Evolutionary conservation across 2,113 vertebrate species (phyloP).

Genomic region (Anarrhichthys ocellatus): DNA sequence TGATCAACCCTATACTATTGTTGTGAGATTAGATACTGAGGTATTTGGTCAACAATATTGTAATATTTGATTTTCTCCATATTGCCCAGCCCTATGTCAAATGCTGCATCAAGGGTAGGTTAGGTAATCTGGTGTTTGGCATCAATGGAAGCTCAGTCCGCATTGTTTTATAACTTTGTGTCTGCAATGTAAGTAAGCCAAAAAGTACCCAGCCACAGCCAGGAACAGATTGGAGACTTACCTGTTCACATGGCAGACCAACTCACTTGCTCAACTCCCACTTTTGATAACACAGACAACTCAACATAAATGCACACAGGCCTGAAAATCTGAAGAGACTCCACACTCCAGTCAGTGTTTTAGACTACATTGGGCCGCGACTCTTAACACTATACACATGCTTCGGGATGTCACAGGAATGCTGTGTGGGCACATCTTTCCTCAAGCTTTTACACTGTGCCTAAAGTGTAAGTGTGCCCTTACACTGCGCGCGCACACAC

Average conservation of each 20-base stretch:
- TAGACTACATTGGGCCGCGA: background rate
- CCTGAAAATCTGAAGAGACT: background rate
- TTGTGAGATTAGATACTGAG: no score
- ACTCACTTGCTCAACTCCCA: background rate
- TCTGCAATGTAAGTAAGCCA: background rate
- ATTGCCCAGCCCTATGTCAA: background rate
- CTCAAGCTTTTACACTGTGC: slow-evolving; percentile 19
- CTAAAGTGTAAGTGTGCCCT: no score
- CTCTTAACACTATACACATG: background rate
- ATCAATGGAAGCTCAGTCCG: slow-evolving; percentile 9
- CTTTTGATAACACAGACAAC: slow-evolving; percentile 19
- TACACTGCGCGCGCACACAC: slow-evolving; percentile 5
- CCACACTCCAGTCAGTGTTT: slow-evolving; percentile 15
- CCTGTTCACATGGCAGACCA: background rate
- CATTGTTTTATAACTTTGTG: slow-evolving; percentile 4
- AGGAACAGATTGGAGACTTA: slow-evolving; percentile 10
- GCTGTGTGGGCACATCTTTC: slow-evolving; percentile 5
- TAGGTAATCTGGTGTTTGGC: slow-evolving; percentile 2
- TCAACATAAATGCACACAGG: slow-evolving; percentile 19
- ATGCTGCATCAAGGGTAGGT: background rate
- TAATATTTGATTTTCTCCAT: background rate
- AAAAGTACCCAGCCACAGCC: background rate
- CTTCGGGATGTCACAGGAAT: slow-evolving; percentile 24
- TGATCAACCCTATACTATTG: no score
- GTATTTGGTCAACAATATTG: no score